Percentiles rank a stretch among this genome's conserved stretches.
These are phyloP conservation scores for Craniophora ligustri DNA, from an alignment of 2,888 invertebrate species.

Conservation along the genomic window DNA sequence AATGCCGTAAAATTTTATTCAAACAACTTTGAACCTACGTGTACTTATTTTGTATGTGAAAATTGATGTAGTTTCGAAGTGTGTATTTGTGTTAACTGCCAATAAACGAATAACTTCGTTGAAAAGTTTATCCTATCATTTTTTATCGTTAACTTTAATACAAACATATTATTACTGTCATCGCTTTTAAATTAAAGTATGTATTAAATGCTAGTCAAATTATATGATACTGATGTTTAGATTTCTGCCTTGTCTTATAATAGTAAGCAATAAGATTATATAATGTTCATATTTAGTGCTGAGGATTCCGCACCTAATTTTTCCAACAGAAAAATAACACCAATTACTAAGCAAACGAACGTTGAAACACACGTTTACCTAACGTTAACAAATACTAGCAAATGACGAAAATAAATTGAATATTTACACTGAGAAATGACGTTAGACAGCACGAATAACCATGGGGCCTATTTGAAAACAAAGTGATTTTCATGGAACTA, in stretches of 20 bases:
- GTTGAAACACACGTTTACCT: neutral
- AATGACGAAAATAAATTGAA: conserved; percentile 14
- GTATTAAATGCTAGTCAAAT: too few relatives aligned
- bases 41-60: conserved; percentile 42
- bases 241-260: too few relatives aligned
- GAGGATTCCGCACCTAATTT: too few relatives aligned
- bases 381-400: neutral
- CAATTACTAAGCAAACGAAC: neutral
- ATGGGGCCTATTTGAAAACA: conserved; percentile 12
- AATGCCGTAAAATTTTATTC: conserved; percentile 60
- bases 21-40: conserved; percentile 45
- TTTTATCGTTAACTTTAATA: neutral
- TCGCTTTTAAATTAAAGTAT: too few relatives aligned
- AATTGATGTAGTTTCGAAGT: conserved; percentile 40
- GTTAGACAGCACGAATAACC: neutral
- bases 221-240: too few relatives aligned
- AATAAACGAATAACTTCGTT: conserved; percentile 24
- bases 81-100: conserved; percentile 17
- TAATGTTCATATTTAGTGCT: too few relatives aligned
- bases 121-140: conserved; percentile 5
- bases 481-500: conserved; percentile 34
- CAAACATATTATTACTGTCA: too few relatives aligned
- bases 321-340: too few relatives aligned
- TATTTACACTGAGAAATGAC: conserved; percentile 1
- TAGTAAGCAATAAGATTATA: too few relatives aligned